These are phyloP conservation scores for Propsilocerus akamusi DNA, from an alignment of 1,140 invertebrate genomes.

Conservation along the genomic window DNA sequence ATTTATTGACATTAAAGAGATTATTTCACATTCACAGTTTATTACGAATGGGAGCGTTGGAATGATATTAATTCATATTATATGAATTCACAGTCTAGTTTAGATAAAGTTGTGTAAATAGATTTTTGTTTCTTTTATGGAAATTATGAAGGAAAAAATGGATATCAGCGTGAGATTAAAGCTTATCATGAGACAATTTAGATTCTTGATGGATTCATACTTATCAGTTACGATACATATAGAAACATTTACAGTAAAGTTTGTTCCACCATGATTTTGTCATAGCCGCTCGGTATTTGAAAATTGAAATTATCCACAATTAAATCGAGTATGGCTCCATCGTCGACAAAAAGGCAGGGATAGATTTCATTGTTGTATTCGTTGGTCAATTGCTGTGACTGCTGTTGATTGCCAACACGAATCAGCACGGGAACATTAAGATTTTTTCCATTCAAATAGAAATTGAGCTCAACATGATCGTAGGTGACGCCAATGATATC, in stretches of 20 bases:
- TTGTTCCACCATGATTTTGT: constrained; percentile 94
- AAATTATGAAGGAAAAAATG: too few relatives aligned
- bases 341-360: constrained; percentile 61
- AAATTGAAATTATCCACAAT: constrained; percentile 78
- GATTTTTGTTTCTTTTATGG: too few relatives aligned
- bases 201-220: too few relatives aligned
- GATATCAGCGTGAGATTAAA: too few relatives aligned
- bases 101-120: too few relatives aligned
- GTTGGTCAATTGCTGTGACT: not conserved
- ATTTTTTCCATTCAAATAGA: constrained; percentile 83
- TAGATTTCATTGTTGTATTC: constrained; percentile 7
- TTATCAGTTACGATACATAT: too few relatives aligned
- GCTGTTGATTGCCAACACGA: constrained; percentile 48
- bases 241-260: constrained; percentile 65
- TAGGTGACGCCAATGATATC: constrained; percentile 89
- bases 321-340: constrained; percentile 91
- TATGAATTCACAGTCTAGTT: too few relatives aligned
- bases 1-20: too few relatives aligned
- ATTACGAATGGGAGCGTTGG: too few relatives aligned
- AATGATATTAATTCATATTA: too few relatives aligned
- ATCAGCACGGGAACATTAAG: constrained; percentile 71
- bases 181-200: too few relatives aligned
- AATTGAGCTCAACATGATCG: constrained; percentile 93
- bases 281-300: constrained; percentile 73
- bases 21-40: too few relatives aligned